A percentile compares a stretch with the other conserved stretches of the same genome.
Evolutionary conservation across 2,888 invertebrate genomes (phyloP).

Genomic region (Atethmia centrago): DNA sequence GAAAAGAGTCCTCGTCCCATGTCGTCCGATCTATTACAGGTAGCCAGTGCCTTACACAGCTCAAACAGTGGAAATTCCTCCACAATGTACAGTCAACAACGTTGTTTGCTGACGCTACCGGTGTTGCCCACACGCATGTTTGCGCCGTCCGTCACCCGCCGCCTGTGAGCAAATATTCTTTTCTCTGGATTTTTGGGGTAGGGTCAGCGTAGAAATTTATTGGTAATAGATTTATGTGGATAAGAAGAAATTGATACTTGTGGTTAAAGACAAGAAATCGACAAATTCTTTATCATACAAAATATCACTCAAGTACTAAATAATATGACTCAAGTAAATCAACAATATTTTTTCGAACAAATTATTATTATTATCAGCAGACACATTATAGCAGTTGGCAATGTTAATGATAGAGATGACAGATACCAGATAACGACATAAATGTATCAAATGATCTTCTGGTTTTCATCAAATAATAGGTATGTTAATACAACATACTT

Average conservation of each 20-base stretch:
- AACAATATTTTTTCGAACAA: not conserved
- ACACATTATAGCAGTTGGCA: not conserved
- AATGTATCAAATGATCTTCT: conserved; percentile 17
- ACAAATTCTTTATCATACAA: too few relatives aligned
- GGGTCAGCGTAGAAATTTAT: conserved; percentile 70
- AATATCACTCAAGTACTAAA: not conserved
- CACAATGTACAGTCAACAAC: conserved; percentile 83
- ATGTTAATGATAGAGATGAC: conserved; percentile 5
- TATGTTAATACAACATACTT: too few relatives aligned
- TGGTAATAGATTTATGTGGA: not conserved
- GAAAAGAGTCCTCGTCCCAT: conserved; percentile 35
- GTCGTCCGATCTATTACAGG: conserved; percentile 72
- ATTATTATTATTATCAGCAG: not conserved
- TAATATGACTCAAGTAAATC: not conserved
- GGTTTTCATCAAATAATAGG: conserved; percentile 11
- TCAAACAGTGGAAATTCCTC: conserved; percentile 85
- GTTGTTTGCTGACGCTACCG: conserved; percentile 88
- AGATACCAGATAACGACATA: not conserved
- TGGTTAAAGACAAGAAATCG: too few relatives aligned
- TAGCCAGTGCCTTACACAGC: conserved; percentile 73
- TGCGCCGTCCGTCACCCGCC: conserved; percentile 74
- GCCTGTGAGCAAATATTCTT: conserved; percentile 84
- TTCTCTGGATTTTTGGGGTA: conserved; percentile 84
- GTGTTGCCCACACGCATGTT: conserved; percentile 89
- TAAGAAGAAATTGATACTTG: not conserved